Percentiles rank a stretch among this genome's conserved stretches.
phyloP scores from a whole-genome alignment of 2,113 vertebrate species.

The Helogale parvula region DNA sequence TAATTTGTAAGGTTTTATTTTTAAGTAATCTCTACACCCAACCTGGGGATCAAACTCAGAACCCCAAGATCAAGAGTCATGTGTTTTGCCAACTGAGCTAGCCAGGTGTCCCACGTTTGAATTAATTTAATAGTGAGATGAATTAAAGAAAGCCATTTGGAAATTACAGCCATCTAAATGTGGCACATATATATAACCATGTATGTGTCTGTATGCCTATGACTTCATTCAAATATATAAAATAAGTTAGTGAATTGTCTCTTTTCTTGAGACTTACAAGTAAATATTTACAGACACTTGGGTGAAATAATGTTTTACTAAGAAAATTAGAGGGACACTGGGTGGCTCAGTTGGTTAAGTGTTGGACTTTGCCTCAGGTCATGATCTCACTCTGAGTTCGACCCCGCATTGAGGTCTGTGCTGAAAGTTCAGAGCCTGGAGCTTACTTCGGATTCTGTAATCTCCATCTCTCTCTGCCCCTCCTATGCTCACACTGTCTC shows the following conservation, averaged over 20 bases:
- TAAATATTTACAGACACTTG: not conserved
- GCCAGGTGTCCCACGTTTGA: not conserved
- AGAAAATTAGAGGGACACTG: not conserved
- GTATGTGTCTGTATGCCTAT: not conserved
- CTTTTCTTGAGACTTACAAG: not conserved
- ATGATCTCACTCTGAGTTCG: too few species aligned
- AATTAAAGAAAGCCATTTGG: not conserved
- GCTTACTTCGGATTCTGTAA: too few species aligned
- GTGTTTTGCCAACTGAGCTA: too few species aligned
- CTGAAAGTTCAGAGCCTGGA: too few species aligned
- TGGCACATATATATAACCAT: not conserved
- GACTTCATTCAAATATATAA: not conserved
- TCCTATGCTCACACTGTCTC: too few species aligned
- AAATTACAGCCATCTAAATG: not conserved
- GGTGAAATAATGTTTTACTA: not conserved
- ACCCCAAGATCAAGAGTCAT: not conserved
- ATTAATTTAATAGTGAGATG: not conserved
- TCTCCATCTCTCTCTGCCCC: too few species aligned
- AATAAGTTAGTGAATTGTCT: not conserved
- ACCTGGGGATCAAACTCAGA: not conserved
- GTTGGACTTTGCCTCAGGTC: too few species aligned
- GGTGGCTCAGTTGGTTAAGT: too few species aligned
- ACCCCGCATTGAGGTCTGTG: too few species aligned
- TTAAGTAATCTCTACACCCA: not conserved
- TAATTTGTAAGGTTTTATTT: not conserved